These are phyloP conservation scores for Aproaerema taeniolella DNA, from an alignment of 2,888 invertebrate genomes.

Conservation along the genomic window DNA sequence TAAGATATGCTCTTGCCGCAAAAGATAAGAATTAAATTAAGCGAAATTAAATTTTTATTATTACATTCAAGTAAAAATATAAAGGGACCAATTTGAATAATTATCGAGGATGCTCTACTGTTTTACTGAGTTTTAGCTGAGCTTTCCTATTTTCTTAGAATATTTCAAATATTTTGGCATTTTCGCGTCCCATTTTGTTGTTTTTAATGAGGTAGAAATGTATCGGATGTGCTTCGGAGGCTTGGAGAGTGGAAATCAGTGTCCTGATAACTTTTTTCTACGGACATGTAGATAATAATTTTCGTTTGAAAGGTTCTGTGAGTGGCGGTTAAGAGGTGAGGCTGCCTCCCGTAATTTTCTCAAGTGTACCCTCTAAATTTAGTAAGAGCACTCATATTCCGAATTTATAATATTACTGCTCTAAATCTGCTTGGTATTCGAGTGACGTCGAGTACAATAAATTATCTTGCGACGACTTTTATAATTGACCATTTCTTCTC, in stretches of 20 bases:
- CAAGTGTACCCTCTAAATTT: slow-evolving; percentile 61
- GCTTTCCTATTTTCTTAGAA: slow-evolving; percentile 27
- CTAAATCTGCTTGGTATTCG: slow-evolving; percentile 52
- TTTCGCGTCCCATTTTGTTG: no score
- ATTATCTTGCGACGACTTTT: slow-evolving; percentile 33
- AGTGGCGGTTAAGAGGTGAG: slow-evolving; percentile 61
- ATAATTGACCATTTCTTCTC: slow-evolving; percentile 27
- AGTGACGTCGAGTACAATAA: slow-evolving; percentile 44
- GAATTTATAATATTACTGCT: slow-evolving; percentile 73
- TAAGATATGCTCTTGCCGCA: slow-evolving; percentile 67
- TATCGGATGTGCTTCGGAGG: no score
- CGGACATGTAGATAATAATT: slow-evolving; percentile 57
- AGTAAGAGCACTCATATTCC: slow-evolving; percentile 64
- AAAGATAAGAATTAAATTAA: slow-evolving; percentile 73
- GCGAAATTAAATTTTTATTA: slow-evolving; percentile 67
- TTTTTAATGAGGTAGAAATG: no score
- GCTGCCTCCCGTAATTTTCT: slow-evolving; percentile 70
- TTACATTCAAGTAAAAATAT: slow-evolving; percentile 62
- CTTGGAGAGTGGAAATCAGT: slow-evolving; percentile 8
- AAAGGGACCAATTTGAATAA: slow-evolving; percentile 64
- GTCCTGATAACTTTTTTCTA: slow-evolving; percentile 35
- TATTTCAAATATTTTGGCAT: not conserved
- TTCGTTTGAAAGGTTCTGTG: slow-evolving; percentile 56
- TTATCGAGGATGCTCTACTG: slow-evolving; percentile 41
- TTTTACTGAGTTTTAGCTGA: slow-evolving; percentile 37